These are phyloP conservation scores for Mugil cephalus DNA, from an alignment of 2,113 vertebrate species.

Conservation along the genomic window DNA sequence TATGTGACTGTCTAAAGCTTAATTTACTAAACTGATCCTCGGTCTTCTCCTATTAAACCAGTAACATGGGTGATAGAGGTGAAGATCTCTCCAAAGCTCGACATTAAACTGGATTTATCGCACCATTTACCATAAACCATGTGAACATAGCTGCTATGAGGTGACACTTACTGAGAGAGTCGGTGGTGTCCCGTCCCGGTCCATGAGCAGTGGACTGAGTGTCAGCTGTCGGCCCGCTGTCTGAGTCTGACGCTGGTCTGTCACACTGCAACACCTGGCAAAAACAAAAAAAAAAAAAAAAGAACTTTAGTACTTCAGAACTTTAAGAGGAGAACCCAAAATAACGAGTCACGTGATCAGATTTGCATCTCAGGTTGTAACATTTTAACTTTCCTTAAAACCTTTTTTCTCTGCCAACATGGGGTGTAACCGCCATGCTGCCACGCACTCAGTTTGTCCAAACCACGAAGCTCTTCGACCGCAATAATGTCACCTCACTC, in stretches of 20 bases:
- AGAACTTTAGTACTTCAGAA: neutral
- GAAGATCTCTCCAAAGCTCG: too few species aligned
- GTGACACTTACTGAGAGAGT: conserved; percentile 71
- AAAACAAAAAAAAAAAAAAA: neutral
- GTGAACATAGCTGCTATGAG: neutral
- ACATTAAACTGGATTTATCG: too few species aligned
- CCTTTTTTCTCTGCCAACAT: neutral
- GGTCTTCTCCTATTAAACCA: too few species aligned
- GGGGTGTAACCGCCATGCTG: conserved; percentile 43
- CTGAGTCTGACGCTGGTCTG: conserved; percentile 74
- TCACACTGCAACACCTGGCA: conserved; percentile 71
- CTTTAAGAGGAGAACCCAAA: too few species aligned
- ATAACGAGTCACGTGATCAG: neutral
- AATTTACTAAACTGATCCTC: too few species aligned
- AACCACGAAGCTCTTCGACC: conserved; percentile 32
- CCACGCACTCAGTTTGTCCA: conserved; percentile 17
- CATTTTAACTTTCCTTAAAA: neutral
- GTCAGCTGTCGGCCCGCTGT: conserved; percentile 73
- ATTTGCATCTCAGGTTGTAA: neutral
- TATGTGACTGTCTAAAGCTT: too few species aligned
- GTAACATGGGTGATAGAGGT: too few species aligned
- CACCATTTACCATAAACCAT: too few species aligned
- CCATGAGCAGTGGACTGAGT: conserved; percentile 39
- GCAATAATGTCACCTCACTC: conserved; percentile 55
- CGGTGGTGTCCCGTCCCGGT: conserved; percentile 57